A percentile compares a stretch with the other conserved stretches of the same genome.
These are phyloP conservation scores for Calycopis cecrops DNA, from an alignment of 1,140 invertebrate species.

Conservation along the genomic window DNA sequence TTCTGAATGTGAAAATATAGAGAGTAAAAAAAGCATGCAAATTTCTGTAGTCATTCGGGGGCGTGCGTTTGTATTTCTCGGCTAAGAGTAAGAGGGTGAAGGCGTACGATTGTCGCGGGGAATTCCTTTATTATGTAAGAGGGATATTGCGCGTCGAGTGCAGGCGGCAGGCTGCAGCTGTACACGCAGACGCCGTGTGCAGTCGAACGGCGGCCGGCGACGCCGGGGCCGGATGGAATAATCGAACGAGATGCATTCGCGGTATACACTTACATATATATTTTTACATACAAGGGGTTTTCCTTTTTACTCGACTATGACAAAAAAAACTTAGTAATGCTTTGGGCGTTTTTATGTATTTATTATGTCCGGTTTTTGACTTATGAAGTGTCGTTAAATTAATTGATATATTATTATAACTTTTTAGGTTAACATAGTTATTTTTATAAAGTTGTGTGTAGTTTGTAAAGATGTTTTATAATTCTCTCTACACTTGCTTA, in stretches of 20 bases:
- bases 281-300: no score
- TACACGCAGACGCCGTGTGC: slow-evolving; percentile 47
- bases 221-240: slow-evolving; percentile 40
- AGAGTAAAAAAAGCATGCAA: slow-evolving; percentile 67
- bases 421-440: no score
- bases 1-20: slow-evolving; percentile 69
- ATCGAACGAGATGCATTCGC: slow-evolving; percentile 9
- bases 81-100: slow-evolving; percentile 63
- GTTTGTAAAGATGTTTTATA: no score
- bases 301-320: no score
- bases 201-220: slow-evolving; percentile 38
- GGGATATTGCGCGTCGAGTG: slow-evolving; percentile 71
- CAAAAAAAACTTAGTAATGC: no score
- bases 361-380: no score
- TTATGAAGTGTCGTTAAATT: no score
- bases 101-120: slow-evolving; percentile 65
- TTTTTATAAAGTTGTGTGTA: no score
- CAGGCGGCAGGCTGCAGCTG: slow-evolving; percentile 56
- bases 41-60: slow-evolving; percentile 73
- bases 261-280: slow-evolving; percentile 11
- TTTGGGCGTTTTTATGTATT: no score
- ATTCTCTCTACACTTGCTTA: no score
- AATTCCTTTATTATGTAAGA: slow-evolving; percentile 67
- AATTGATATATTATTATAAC: no score
- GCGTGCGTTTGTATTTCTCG: slow-evolving; percentile 71